Evolutionary conservation across 1,140 invertebrate genomes (phyloP).

Genomic region (Drosophila paulistorum): DNA sequence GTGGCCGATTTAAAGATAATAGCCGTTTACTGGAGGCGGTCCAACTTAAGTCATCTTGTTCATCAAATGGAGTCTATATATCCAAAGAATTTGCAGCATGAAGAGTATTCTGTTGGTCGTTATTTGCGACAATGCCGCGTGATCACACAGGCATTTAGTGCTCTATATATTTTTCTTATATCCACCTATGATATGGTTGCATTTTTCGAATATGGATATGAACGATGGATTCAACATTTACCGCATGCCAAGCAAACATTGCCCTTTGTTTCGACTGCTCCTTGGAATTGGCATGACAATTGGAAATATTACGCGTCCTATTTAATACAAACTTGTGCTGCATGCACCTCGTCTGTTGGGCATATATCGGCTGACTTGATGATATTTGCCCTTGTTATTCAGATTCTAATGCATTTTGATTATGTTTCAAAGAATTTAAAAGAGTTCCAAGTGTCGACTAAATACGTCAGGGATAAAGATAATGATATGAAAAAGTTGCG

Average conservation of each 20-base stretch:
- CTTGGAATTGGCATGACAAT: slow-evolving; percentile 47
- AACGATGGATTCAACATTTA: slow-evolving; percentile 16
- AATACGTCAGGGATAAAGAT: background rate
- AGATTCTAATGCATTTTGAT: slow-evolving; percentile 70
- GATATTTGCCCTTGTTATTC: slow-evolving; percentile 54
- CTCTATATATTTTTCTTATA: slow-evolving; percentile 46
- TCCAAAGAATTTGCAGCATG: slow-evolving; percentile 30
- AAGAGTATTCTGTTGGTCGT: slow-evolving; percentile 28
- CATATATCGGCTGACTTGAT: slow-evolving; percentile 62
- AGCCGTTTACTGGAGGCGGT: slow-evolving; percentile 43
- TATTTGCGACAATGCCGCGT: slow-evolving; percentile 26
- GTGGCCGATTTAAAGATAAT: slow-evolving; percentile 59
- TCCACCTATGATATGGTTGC: slow-evolving; percentile 55
- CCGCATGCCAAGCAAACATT: slow-evolving; percentile 31
- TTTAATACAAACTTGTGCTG: slow-evolving; percentile 36
- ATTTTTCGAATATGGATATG: slow-evolving; percentile 32
- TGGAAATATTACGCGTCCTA: slow-evolving; percentile 50
- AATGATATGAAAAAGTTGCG: slow-evolving; percentile 42
- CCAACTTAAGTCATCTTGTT: slow-evolving; percentile 35
- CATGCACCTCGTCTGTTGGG: slow-evolving; percentile 50
- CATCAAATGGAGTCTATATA: slow-evolving; percentile 43
- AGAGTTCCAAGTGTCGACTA: slow-evolving; percentile 16
- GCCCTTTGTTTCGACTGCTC: slow-evolving; percentile 49
- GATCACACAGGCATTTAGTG: slow-evolving; percentile 40
- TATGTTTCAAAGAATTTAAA: slow-evolving; percentile 31